These are phyloP conservation scores for Madoqua kirkii DNA, from an alignment of 2,113 vertebrate genomes.

Conservation along the genomic window DNA sequence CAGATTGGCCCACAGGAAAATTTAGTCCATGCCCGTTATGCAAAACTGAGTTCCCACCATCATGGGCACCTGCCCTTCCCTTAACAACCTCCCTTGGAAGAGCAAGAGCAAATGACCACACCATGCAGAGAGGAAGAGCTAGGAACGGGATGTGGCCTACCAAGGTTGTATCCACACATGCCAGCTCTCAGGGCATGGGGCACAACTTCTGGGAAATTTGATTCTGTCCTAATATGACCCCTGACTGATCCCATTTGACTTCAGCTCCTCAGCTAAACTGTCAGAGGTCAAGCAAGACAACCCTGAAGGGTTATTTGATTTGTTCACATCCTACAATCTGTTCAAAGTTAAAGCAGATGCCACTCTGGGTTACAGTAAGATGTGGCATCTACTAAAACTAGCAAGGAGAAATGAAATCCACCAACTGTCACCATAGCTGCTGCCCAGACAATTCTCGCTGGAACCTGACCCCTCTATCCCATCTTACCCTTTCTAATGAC, in stretches of 20 bases:
- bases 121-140: constrained; percentile 39
- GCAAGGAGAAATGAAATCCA: background rate
- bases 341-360: background rate
- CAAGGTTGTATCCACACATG: constrained; percentile 47
- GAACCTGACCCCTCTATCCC: background rate
- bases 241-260: background rate
- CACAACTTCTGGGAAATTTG: constrained; percentile 61
- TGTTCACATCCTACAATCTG: background rate
- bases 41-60: background rate
- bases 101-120: constrained; percentile 64
- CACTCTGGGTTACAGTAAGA: background rate
- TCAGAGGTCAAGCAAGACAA: background rate
- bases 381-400: background rate
- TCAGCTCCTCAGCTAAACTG: background rate
- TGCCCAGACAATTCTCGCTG: background rate
- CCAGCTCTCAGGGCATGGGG: constrained; percentile 2
- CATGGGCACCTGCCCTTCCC: background rate
- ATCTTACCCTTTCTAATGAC: background rate
- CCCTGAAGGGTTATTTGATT: background rate
- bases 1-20: background rate
- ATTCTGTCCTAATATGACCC: constrained; percentile 55
- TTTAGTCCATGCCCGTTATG: background rate
- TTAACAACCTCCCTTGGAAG: constrained; percentile 5
- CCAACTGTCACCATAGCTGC: background rate
- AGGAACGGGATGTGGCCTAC: constrained; percentile 57